Base-by-base conservation (phyloP, 2,113 vertebrate genomes). In the Talpa occidentalis region DNA sequence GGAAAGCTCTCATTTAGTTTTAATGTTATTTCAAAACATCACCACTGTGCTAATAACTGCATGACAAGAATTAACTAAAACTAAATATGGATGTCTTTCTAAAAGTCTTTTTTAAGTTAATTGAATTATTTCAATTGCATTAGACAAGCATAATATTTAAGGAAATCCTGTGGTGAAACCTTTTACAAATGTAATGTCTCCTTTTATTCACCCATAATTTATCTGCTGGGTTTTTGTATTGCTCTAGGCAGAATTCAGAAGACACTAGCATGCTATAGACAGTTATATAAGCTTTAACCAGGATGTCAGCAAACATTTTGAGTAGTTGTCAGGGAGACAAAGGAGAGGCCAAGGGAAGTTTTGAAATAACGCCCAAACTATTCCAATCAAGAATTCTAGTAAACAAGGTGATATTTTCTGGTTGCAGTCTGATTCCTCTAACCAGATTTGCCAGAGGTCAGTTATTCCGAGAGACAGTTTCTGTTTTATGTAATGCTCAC, bases 1-100 rank as follows among this genome's bases (percentile, higher is more conserved):
- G n/a, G 82, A 86, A 94, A 83, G 32, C 37, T 70, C 67, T 81
- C 73, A 52, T 82, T 96, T 82, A 92, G 60, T 76, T 74, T 88
- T 93, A 91, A 94, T 64, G 32, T 10, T 37, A 95, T 94, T 96
- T 95, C 64, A 91, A 97, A 95, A 83, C 66, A 95, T 94, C 64
- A 91, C 78, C 11, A 90, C 88, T 97, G 78, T 81, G 62, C 73
- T 94, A 97, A 94, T 92, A 84, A 35, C 77, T 84, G 92, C 80
- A 72, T 85, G 90, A 92, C 73, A 93, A 88, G 54, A 97, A 83
- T 94, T 70, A 96, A 93, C 87, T 91, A 94, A 95, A 88, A 82
- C 44, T 85, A 88, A 94, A 88, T 60, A 85, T 44, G 56, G 35
- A 26, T 96, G 88, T 96, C 66, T 82, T 89, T 83, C 88, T 81